These are phyloP conservation scores for Platynereis dumerilii DNA, from an alignment of 2,888 invertebrate genomes.

Conservation along the genomic window DNA sequence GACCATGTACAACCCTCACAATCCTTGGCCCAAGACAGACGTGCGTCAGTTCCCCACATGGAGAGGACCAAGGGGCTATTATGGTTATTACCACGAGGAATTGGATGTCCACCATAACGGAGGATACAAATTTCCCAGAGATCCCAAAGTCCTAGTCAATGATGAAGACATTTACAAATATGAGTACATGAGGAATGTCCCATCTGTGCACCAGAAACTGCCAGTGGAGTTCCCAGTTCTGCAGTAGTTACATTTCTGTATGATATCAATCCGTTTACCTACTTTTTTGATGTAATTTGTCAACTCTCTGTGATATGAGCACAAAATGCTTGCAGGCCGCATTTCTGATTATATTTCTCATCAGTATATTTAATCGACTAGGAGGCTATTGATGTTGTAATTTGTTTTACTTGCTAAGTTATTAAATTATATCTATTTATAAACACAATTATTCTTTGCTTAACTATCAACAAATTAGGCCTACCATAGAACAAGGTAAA, in stretches of 20 bases:
- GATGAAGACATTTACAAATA: constrained; percentile 43
- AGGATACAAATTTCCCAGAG: constrained; percentile 39
- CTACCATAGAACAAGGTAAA: too few relatives aligned
- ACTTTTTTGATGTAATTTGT: too few relatives aligned
- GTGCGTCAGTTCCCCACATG: constrained; percentile 40
- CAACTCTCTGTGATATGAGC: too few relatives aligned
- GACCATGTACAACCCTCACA: constrained; percentile 42
- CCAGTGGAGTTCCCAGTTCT: constrained; percentile 41
- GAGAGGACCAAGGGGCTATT: constrained; percentile 43
- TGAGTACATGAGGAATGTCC: constrained; percentile 41
- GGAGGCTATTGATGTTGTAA: too few relatives aligned
- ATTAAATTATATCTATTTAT: too few relatives aligned
- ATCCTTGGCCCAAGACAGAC: constrained; percentile 42
- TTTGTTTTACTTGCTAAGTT: too few relatives aligned
- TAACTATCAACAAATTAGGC: too few relatives aligned
- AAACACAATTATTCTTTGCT: too few relatives aligned
- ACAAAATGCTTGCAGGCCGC: too few relatives aligned
- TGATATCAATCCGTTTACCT: too few relatives aligned
- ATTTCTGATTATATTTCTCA: too few relatives aligned
- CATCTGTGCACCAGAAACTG: constrained; percentile 33
- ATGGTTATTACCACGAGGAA: constrained; percentile 47
- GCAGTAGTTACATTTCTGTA: constrained; percentile 25
- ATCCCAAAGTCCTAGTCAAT: constrained; percentile 40
- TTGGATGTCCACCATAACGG: constrained; percentile 42
- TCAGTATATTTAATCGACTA: too few relatives aligned